These are phyloP conservation scores for Bubo bubo DNA, from an alignment of 2,113 vertebrate species.

Conservation along the genomic window DNA sequence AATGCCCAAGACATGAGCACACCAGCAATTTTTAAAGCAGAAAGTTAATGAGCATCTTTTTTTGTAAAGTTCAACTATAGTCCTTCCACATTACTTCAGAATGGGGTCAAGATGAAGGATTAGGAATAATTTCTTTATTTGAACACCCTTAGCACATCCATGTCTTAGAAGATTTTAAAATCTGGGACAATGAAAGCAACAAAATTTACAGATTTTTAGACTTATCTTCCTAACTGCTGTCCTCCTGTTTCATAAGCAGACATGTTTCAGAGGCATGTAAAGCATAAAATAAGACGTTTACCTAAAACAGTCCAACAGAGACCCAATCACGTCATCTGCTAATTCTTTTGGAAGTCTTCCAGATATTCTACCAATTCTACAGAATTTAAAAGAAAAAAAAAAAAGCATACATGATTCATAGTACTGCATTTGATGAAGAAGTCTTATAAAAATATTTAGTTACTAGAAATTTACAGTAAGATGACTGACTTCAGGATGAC, in stretches of 20 bases:
- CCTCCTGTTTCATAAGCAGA: background rate
- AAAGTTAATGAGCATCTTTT: background rate
- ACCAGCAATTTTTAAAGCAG: background rate
- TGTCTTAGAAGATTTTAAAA: background rate
- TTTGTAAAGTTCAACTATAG: background rate
- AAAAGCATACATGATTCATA: background rate
- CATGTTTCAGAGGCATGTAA: background rate
- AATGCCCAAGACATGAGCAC: background rate
- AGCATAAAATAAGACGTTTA: conserved; percentile 28
- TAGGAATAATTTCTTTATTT: background rate
- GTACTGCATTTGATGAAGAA: background rate
- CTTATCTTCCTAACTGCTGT: background rate
- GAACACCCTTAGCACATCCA: background rate
- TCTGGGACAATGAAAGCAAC: background rate
- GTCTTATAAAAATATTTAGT: background rate
- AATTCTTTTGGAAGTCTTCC: conserved; percentile 91
- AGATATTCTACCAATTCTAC: conserved; percentile 91
- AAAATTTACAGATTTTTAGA: background rate
- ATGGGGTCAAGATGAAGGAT: background rate
- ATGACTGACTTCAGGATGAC: background rate
- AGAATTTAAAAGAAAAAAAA: background rate
- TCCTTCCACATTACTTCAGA: background rate
- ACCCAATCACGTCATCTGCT: conserved; percentile 95
- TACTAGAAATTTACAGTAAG: background rate
- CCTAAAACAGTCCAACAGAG: conserved; percentile 94